Percentiles rank a stretch among this genome's conserved stretches.
These are phyloP conservation scores for Bubo blakistoni DNA, from an alignment of 2,113 vertebrate species.

Conservation along the genomic window DNA sequence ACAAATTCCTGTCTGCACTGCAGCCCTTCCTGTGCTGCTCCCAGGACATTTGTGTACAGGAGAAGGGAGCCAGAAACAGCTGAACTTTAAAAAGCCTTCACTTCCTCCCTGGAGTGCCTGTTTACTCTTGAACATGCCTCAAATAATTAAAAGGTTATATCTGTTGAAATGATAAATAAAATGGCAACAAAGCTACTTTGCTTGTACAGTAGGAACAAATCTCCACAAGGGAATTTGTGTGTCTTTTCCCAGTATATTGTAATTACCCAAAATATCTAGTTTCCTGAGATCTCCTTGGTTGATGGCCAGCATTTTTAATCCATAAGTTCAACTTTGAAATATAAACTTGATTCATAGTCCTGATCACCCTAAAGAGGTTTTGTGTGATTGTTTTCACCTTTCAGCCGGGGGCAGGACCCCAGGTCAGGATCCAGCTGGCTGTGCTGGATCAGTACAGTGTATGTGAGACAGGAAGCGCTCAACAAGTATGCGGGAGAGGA, in stretches of 20 bases:
- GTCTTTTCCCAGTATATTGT: neutral
- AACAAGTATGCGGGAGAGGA: accelerated
- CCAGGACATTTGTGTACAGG: neutral
- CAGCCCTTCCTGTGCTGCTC: neutral
- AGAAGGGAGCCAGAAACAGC: neutral
- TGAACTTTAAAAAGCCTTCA: neutral
- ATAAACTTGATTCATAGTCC: neutral
- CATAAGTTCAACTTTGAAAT: neutral
- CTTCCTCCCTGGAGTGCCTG: neutral
- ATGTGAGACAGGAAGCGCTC: neutral
- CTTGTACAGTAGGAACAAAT: neutral
- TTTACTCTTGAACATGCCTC: neutral
- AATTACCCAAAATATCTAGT: neutral
- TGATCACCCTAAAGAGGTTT: neutral
- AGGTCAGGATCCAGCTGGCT: neutral
- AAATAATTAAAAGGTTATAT: neutral
- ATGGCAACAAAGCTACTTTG: neutral
- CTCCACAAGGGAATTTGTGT: neutral
- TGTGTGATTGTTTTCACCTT: neutral
- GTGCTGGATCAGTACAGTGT: neutral
- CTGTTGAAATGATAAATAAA: neutral
- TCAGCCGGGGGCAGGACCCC: neutral
- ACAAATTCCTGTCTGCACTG: neutral
- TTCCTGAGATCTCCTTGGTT: neutral
- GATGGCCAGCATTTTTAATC: neutral